Percentiles rank a stretch among this genome's conserved stretches.
Conservation (phyloP, 2,113 vertebrate genomes). For the Planiliza haematocheilus region DNA sequence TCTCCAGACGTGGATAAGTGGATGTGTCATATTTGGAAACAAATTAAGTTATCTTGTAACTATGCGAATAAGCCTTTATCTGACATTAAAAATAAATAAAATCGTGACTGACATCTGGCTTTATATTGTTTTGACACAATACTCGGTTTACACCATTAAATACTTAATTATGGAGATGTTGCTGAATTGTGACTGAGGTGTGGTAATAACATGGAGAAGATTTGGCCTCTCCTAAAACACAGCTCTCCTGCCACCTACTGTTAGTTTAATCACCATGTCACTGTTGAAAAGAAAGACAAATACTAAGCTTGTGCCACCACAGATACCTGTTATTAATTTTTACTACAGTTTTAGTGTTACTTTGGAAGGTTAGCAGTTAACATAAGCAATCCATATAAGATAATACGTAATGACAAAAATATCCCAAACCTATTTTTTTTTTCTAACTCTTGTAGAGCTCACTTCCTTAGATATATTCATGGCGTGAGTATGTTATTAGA, state of each 20-base stretch:
- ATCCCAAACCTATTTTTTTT: neutral
- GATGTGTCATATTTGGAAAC: too few relatives aligned
- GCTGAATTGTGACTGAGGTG: slow-evolving; percentile 12
- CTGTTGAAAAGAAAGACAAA: slow-evolving; percentile 5
- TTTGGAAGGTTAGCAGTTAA: too few relatives aligned
- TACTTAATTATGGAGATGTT: too few relatives aligned
- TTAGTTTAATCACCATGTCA: slow-evolving; percentile 39
- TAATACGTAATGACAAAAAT: neutral
- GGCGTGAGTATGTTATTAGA: neutral
- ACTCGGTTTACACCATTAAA: too few relatives aligned
- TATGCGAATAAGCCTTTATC: too few relatives aligned
- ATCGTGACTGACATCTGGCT: too few relatives aligned
- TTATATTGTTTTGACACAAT: too few relatives aligned
- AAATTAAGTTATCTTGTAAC: too few relatives aligned
- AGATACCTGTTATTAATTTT: neutral
- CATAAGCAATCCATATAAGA: too few relatives aligned
- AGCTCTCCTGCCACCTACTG: slow-evolving; percentile 75
- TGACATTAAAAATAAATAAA: too few relatives aligned
- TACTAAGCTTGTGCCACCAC: neutral
- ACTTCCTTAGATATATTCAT: neutral
- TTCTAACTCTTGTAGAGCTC: neutral
- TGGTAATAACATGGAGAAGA: slow-evolving; percentile 29
- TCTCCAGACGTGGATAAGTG: too few relatives aligned
- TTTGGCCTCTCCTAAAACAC: slow-evolving; percentile 6
- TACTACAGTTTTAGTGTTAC: too few relatives aligned